These are phyloP conservation scores for Neolamprologus caudopunctatus DNA, from an alignment of 2,113 vertebrate genomes.

Conservation along the genomic window DNA sequence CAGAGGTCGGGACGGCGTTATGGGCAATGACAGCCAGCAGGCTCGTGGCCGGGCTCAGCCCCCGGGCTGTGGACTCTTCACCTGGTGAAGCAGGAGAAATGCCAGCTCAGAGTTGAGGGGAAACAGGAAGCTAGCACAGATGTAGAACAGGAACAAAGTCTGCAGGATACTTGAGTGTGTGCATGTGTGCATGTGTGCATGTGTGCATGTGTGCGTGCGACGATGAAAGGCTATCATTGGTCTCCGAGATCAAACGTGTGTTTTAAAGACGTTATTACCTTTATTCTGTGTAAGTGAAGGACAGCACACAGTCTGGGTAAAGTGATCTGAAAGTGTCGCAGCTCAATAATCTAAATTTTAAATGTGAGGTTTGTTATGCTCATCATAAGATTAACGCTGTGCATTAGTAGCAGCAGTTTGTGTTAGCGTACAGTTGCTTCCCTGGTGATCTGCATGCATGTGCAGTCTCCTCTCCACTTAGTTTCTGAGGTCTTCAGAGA, in stretches of 20 bases:
- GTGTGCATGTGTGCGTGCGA: not conserved
- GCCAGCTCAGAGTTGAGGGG: conserved; percentile 5
- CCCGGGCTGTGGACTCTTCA: conserved; percentile 36
- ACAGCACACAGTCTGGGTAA: not conserved
- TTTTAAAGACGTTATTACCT: not conserved
- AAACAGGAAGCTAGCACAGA: not conserved
- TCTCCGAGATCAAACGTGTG: not conserved
- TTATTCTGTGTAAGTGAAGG: not conserved
- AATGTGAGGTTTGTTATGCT: conserved; percentile 7
- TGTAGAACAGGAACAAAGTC: conserved; percentile 31
- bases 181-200: rapidly evolving
- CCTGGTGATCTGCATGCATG: conserved; percentile 28
- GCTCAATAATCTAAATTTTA: not conserved
- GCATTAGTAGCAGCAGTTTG: not conserved
- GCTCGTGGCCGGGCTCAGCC: conserved; percentile 33
- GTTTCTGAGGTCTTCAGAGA: conserved; percentile 3
- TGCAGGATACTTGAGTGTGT: not conserved
- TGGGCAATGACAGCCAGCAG: conserved; percentile 58
- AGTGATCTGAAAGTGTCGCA: not conserved
- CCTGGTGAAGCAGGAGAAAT: conserved; percentile 22
- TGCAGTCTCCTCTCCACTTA: conserved; percentile 14
- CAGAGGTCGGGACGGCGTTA: conserved; percentile 20
- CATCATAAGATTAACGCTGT: not conserved
- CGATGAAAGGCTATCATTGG: not conserved
- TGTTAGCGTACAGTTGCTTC: conserved; percentile 4